These are phyloP conservation scores for Poecile montanus DNA, from an alignment of 2,797 vertebrate species.

Conservation along the genomic window DNA sequence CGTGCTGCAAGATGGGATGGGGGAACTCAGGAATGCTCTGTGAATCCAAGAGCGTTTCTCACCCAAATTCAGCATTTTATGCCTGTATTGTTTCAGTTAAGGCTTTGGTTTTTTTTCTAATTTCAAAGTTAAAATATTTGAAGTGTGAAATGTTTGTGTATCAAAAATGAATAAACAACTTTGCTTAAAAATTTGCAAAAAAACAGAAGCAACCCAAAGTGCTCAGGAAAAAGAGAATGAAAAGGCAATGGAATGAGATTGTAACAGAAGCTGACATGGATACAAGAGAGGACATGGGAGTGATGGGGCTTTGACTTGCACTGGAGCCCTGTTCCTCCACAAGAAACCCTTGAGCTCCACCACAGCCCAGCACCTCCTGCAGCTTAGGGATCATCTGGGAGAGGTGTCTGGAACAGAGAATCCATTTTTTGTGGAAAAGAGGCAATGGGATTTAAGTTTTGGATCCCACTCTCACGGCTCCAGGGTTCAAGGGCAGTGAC, in stretches of 20 bases:
- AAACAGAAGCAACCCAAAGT: background rate
- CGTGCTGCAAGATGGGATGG: background rate
- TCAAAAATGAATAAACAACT: background rate
- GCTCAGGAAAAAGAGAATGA: background rate
- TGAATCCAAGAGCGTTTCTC: background rate
- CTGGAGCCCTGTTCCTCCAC: rapidly evolving
- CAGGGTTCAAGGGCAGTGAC: background rate
- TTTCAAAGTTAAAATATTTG: background rate
- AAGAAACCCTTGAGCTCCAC: background rate
- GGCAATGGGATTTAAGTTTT: background rate
- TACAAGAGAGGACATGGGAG: background rate
- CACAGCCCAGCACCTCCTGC: background rate
- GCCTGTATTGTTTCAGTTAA: background rate
- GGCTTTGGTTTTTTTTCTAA: background rate
- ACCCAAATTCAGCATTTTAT: background rate
- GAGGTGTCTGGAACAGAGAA: background rate
- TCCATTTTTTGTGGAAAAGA: background rate
- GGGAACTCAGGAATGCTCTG: background rate
- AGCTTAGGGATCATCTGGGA: background rate
- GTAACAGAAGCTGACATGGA: background rate
- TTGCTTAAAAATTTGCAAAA: background rate
- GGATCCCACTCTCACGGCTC: background rate
- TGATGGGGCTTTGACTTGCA: background rate
- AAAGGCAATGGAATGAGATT: background rate
- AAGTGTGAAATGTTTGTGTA: background rate